A percentile compares a stretch with the other conserved stretches of the same genome.
Evolutionary conservation across 2,888 invertebrate species (phyloP).

Genomic region (Leucophenga montana): DNA sequence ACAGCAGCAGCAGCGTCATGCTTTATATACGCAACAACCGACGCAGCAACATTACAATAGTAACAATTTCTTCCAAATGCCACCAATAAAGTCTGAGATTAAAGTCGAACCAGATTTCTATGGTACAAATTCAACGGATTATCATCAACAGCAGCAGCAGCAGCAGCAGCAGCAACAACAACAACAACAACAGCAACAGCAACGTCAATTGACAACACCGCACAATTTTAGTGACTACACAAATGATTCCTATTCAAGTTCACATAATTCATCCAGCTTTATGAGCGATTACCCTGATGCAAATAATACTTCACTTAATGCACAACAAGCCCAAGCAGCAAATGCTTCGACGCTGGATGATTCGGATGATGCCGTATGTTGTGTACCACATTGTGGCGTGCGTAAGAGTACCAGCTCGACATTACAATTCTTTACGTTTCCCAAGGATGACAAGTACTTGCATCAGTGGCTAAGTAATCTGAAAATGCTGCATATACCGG

Average conservation of each 20-base stretch:
- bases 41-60: slow-evolving; percentile 12
- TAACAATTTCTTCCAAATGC: slow-evolving; percentile 29
- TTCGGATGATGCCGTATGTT: slow-evolving; percentile 64
- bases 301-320: slow-evolving; percentile 36
- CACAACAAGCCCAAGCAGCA: slow-evolving; percentile 48
- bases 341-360: slow-evolving; percentile 60
- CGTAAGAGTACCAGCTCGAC: slow-evolving; percentile 66
- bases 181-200: slow-evolving; percentile 19
- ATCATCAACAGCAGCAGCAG: slow-evolving; percentile 20
- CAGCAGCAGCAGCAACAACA: slow-evolving; percentile 20
- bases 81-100: slow-evolving; percentile 57
- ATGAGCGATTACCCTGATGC: slow-evolving; percentile 40
- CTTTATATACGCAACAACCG: slow-evolving; percentile 19
- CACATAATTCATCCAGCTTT: slow-evolving; percentile 32
- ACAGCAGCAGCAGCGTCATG: slow-evolving; percentile 47
- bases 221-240: slow-evolving; percentile 61
- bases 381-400: slow-evolving; percentile 66
- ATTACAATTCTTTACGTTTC: slow-evolving; percentile 67
- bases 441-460: slow-evolving; percentile 66
- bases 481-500: slow-evolving; percentile 63
- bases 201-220: slow-evolving; percentile 18
- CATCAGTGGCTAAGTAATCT: slow-evolving; percentile 68
- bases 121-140: slow-evolving; percentile 38
- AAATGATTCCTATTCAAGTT: slow-evolving; percentile 52
- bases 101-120: slow-evolving; percentile 56